Evolutionary conservation across 1,140 invertebrate genomes (phyloP).

Genomic region (Marisa cornuarietis): DNA sequence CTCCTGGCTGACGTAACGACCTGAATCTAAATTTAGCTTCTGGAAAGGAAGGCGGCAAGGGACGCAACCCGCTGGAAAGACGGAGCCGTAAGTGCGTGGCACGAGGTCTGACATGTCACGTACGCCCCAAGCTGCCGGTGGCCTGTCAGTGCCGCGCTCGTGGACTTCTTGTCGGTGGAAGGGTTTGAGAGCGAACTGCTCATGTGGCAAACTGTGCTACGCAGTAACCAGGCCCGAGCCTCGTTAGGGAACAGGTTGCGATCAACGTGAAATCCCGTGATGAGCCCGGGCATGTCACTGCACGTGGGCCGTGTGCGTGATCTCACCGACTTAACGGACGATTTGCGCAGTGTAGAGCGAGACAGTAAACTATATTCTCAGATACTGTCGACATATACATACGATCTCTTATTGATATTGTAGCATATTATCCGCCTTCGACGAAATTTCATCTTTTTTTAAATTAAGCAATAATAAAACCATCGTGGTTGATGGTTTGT

Average conservation of each 20-base stretch:
- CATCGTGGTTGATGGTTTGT: too few species aligned
- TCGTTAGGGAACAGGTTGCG: neutral
- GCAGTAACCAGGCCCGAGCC: neutral
- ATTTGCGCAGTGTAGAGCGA: too few species aligned
- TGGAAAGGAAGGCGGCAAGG: neutral
- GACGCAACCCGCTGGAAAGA: neutral
- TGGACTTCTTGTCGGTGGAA: neutral
- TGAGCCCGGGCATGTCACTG: neutral
- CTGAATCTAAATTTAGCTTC: neutral
- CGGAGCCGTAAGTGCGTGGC: neutral
- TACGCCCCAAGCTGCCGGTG: neutral
- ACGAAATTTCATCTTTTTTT: too few species aligned
- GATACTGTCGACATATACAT: too few species aligned
- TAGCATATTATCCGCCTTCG: too few species aligned
- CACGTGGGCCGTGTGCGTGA: neutral
- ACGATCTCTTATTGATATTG: too few species aligned
- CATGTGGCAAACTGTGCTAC: neutral
- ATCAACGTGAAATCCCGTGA: neutral
- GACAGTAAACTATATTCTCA: too few species aligned
- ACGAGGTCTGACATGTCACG: constrained; percentile 2
- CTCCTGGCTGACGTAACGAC: neutral
- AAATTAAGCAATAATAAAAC: too few species aligned
- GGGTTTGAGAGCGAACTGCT: neutral
- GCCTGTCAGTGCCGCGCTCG: neutral
- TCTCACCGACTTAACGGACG: neutral